These are phyloP conservation scores for Bombus cullumanus DNA, from an alignment of 1,140 invertebrate species.

Conservation along the genomic window DNA sequence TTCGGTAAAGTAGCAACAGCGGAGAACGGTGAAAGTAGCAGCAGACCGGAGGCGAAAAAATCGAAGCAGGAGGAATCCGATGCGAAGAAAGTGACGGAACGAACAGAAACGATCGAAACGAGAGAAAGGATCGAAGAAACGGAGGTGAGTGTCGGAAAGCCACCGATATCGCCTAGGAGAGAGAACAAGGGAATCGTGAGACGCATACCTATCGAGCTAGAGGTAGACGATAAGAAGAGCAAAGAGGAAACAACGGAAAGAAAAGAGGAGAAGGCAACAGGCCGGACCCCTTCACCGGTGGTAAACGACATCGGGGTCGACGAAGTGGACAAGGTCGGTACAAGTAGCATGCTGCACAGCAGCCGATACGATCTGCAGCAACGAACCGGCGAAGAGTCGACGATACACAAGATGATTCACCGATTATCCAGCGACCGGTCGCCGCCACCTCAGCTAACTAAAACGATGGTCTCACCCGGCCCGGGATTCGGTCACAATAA, in stretches of 20 bases:
- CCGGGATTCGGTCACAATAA: conserved; percentile 86
- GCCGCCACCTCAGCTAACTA: conserved; percentile 85
- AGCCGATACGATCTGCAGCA: conserved; percentile 75
- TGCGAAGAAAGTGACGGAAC: conserved; percentile 37
- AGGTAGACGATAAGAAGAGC: conserved; percentile 37
- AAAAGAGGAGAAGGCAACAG: conserved; percentile 6
- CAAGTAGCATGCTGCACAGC: conserved; percentile 76
- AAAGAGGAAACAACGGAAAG: not conserved
- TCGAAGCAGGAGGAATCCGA: conserved; percentile 66
- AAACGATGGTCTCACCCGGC: conserved; percentile 84
- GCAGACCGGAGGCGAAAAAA: conserved; percentile 69
- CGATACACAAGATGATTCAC: conserved; percentile 80
- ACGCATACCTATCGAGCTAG: conserved; percentile 47
- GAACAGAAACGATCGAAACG: not conserved
- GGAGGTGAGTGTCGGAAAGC: conserved; percentile 50
- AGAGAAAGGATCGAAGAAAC: conserved; percentile 25
- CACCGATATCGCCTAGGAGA: conserved; percentile 42
- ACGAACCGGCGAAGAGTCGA: conserved; percentile 71
- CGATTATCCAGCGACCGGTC: conserved; percentile 80
- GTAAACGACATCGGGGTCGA: conserved; percentile 46
- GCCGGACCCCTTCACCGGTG: conserved; percentile 38
- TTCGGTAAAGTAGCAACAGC: conserved; percentile 52
- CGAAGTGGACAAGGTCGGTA: conserved; percentile 71
- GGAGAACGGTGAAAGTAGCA: not conserved
- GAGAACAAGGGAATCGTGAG: conserved; percentile 50